A percentile compares a stretch with the other conserved stretches of the same genome.
phyloP scores from a whole-genome alignment of 1,140 invertebrate genomes.

The Charaxes varanes region DNA sequence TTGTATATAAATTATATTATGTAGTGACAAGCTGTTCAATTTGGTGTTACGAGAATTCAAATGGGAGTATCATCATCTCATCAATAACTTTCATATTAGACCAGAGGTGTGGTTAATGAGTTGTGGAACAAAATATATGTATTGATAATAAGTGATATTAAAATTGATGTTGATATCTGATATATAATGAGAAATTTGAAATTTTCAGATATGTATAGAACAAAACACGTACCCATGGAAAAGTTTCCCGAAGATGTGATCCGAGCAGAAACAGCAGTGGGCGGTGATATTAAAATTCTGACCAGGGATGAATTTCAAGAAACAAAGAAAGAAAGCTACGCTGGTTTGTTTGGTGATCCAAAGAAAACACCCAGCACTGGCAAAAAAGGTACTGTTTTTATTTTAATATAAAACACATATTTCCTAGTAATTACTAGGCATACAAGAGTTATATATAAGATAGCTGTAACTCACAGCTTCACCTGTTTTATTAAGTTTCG shows the following conservation, averaged over 20 bases:
- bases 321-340: conserved; percentile 74
- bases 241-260: conserved; percentile 84
- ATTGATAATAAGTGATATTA: neutral
- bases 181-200: neutral
- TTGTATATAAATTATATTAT: too few relatives aligned
- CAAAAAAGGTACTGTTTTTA: conserved; percentile 36
- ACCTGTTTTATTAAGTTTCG: too few relatives aligned
- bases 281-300: conserved; percentile 80
- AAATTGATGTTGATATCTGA: neutral
- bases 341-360: conserved; percentile 74
- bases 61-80: too few relatives aligned
- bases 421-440: too few relatives aligned
- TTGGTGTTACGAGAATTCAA: too few relatives aligned
- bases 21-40: too few relatives aligned
- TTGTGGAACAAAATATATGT: too few relatives aligned
- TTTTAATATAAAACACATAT: conserved; percentile 7
- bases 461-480: too few relatives aligned
- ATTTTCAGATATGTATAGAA: conserved; percentile 65
- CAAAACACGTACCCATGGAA: conserved; percentile 79
- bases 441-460: too few relatives aligned
- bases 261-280: conserved; percentile 79
- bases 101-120: too few relatives aligned
- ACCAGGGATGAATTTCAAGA: conserved; percentile 77
- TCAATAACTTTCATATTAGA: too few relatives aligned
- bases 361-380: conserved; percentile 48